A percentile compares a stretch with the other conserved stretches of the same genome.
phyloP scores from a whole-genome alignment of 2,888 invertebrate species.

The Ochropleura plecta region DNA sequence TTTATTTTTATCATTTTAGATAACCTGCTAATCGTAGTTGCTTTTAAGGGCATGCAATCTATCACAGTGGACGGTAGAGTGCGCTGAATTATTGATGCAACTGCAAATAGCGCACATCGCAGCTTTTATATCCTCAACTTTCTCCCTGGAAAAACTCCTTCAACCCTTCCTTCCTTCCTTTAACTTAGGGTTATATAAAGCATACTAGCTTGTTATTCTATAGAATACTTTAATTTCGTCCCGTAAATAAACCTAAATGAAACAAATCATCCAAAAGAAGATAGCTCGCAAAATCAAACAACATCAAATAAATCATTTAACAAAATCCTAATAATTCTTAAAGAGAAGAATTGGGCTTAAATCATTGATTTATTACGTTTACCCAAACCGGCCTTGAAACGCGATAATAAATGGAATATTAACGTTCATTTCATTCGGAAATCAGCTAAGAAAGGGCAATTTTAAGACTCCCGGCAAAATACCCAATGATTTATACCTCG shows the following conservation, averaged over 20 bases:
- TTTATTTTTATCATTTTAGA: not conserved
- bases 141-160: not conserved
- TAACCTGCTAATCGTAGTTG: not conserved
- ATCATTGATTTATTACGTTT: conserved; percentile 63
- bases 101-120: conserved; percentile 35
- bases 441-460: conserved; percentile 75
- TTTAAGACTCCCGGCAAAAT: conserved; percentile 77
- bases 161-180: too few relatives aligned
- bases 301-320: conserved; percentile 59
- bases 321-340: conserved; percentile 50
- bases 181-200: not conserved
- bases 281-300: conserved; percentile 52
- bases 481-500: conserved; percentile 82
- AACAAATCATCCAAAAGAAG: conserved; percentile 35
- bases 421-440: conserved; percentile 72
- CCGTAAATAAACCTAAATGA: not conserved
- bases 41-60: not conserved
- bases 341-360: conserved; percentile 60
- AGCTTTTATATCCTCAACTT: not conserved
- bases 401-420: conserved; percentile 64
- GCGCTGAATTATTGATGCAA: conserved; percentile 39
- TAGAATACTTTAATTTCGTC: not conserved
- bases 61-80: conserved; percentile 27
- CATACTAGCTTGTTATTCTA: not conserved
- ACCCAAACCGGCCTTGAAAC: conserved; percentile 46